Conservation (phyloP, 2,113 vertebrate genomes). For the Daphoenositta chrysoptera region DNA sequence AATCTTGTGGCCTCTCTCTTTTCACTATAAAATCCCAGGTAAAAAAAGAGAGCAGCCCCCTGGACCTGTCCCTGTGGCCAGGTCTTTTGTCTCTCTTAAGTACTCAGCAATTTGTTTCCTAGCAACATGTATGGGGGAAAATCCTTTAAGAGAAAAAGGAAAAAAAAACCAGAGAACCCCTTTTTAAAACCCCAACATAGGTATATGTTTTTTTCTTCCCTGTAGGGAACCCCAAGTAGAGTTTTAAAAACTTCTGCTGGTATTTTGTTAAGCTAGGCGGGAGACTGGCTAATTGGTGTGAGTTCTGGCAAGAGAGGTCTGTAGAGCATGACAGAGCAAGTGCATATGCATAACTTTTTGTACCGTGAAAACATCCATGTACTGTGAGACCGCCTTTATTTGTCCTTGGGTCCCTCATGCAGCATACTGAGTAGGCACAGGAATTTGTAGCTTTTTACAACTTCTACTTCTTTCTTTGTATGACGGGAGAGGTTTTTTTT, state of each 20-base stretch:
- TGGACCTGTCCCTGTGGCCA: no score
- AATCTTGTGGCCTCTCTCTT: no score
- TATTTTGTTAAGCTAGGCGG: not conserved
- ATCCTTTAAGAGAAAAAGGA: no score
- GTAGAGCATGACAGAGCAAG: not conserved
- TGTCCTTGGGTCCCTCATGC: not conserved
- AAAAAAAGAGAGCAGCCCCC: no score
- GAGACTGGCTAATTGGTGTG: not conserved
- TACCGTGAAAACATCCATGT: not conserved
- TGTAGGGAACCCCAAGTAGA: not conserved
- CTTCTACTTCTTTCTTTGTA: not conserved
- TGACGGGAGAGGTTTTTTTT: not conserved
- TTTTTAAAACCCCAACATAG: no score
- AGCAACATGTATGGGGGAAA: no score
- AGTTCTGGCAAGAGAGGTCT: not conserved
- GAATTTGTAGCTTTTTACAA: not conserved
- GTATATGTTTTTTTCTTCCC: not conserved
- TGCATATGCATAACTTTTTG: fast-evolving
- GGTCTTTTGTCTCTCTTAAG: no score
- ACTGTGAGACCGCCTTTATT: not conserved
- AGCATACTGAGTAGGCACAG: not conserved
- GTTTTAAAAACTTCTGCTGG: not conserved
- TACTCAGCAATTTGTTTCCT: no score
- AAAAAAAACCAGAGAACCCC: no score
- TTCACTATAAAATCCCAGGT: no score